Conservation (phyloP, 2,888 invertebrate species). For the Alentia gelatinosa region DNA sequence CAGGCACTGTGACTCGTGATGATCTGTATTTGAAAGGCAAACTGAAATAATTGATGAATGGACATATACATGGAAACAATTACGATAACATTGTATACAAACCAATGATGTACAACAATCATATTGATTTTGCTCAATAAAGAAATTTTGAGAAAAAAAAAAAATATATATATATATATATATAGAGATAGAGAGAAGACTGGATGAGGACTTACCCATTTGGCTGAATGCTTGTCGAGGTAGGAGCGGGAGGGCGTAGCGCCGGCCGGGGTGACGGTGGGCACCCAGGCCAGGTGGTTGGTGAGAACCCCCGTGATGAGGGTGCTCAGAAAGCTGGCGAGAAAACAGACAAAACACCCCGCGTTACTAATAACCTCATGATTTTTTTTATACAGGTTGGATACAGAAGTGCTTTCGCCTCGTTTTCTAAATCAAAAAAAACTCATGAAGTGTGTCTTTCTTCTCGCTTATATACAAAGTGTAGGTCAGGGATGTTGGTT, state of each 20-base stretch:
- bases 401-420: no score
- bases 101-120: not conserved
- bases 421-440: no score
- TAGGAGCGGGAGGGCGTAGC: constrained; percentile 78
- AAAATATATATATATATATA: not conserved
- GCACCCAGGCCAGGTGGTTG: constrained; percentile 95
- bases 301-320: constrained; percentile 93
- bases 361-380: no score
- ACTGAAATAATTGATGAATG: no score
- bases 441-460: no score
- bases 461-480: no score
- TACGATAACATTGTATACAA: not conserved
- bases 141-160: not conserved
- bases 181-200: not conserved
- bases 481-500: no score
- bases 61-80: no score
- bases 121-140: not conserved
- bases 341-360: no score
- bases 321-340: constrained; percentile 91
- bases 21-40: no score
- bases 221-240: constrained; percentile 80
- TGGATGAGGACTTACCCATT: constrained; percentile 80
- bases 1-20: no score
- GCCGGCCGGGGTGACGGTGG: constrained; percentile 85
- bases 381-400: no score